These are phyloP conservation scores for Abrostola triplasia DNA, from an alignment of 2,888 invertebrate species.

Conservation along the genomic window DNA sequence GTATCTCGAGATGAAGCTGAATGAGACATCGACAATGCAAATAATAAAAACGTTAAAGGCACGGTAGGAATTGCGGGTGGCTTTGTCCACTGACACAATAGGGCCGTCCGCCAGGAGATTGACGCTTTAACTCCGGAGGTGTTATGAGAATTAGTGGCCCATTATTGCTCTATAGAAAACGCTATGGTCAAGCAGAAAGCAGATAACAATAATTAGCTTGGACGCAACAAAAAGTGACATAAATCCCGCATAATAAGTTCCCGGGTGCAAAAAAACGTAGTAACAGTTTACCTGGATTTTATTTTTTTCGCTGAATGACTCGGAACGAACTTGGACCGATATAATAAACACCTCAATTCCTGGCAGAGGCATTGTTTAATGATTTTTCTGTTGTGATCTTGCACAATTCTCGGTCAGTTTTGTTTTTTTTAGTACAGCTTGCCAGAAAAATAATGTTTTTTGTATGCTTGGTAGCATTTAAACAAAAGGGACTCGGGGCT, in stretches of 20 bases:
- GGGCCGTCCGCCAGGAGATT: constrained; percentile 72
- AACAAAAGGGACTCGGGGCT: constrained; percentile 82
- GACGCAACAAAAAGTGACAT: constrained; percentile 87
- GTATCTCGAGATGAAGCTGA: constrained; percentile 70
- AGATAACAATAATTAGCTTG: constrained; percentile 88
- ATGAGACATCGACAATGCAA: constrained; percentile 81
- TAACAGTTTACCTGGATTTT: constrained; percentile 81
- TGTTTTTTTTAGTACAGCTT: constrained; percentile 74
- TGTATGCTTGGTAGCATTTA: constrained; percentile 86
- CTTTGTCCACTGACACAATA: constrained; percentile 82
- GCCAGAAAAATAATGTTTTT: constrained; percentile 82
- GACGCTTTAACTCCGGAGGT: constrained; percentile 84
- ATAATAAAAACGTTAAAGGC: constrained; percentile 82
- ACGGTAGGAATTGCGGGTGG: constrained; percentile 84
- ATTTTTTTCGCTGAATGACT: constrained; percentile 81
- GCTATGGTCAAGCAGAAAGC: constrained; percentile 84
- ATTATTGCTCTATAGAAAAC: constrained; percentile 84
- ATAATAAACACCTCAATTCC: constrained; percentile 88
- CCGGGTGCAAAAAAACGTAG: constrained; percentile 76
- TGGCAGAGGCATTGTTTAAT: constrained; percentile 87
- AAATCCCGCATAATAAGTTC: constrained; percentile 88
- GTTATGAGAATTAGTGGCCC: constrained; percentile 87
- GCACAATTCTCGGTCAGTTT: constrained; percentile 82
- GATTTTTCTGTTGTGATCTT: constrained; percentile 87
- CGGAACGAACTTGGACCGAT: constrained; percentile 77